These are phyloP conservation scores for Pseudocheirus occidentalis DNA, from an alignment of 2,797 vertebrate genomes.

Conservation along the genomic window DNA sequence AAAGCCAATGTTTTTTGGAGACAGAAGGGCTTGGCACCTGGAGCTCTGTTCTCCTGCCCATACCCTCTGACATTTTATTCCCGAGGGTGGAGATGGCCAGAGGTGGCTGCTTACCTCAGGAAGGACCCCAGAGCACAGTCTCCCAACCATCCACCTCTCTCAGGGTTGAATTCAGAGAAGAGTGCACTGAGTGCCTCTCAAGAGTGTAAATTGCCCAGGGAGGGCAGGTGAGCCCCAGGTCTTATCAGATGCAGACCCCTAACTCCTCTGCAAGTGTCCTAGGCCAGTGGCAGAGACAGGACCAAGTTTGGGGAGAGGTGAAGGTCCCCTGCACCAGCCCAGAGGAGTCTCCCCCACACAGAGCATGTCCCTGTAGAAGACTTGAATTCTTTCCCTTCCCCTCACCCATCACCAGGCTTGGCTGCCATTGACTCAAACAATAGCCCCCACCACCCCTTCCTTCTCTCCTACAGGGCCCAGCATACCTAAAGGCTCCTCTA, in stretches of 20 bases:
- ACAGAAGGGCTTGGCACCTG: too few relatives aligned
- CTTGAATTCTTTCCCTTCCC: neutral
- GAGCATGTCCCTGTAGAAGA: too few relatives aligned
- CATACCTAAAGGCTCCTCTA: neutral
- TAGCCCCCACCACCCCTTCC: neutral
- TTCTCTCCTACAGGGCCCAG: neutral
- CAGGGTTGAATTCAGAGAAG: neutral
- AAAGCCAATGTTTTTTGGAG: neutral
- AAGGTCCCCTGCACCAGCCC: neutral
- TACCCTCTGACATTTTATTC: neutral
- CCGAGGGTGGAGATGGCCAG: neutral
- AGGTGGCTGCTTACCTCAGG: neutral
- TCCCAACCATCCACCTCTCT: neutral
- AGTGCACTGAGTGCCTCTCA: too few relatives aligned
- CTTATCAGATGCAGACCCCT: neutral
- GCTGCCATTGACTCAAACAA: neutral
- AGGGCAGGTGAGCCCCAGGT: neutral
- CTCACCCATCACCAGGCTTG: neutral
- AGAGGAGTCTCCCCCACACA: neutral
- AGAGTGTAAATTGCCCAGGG: neutral
- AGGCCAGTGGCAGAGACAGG: neutral
- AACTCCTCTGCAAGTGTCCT: neutral
- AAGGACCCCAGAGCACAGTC: neutral
- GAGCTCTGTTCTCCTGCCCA: neutral
- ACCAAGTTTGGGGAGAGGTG: neutral